phyloP scores from a whole-genome alignment of 1,140 invertebrate species.

The Drosophila novamexicana region DNA sequence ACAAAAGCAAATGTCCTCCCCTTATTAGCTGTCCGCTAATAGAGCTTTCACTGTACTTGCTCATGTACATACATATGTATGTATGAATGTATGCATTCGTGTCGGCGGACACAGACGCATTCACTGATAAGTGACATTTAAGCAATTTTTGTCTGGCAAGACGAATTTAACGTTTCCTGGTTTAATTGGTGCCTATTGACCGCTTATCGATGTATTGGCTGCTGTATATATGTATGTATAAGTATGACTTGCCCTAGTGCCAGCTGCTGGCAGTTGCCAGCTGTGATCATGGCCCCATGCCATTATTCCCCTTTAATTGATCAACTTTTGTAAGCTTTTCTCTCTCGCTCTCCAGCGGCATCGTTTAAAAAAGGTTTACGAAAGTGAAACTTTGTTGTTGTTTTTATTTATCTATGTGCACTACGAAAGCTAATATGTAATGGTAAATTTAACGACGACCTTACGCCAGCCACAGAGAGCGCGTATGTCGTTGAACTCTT shows the following conservation, averaged over 20 bases:
- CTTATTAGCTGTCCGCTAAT: no score
- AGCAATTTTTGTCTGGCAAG: slow-evolving; percentile 16
- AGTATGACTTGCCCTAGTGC: slow-evolving; percentile 14
- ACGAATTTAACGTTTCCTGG: slow-evolving; percentile 41
- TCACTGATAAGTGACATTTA: slow-evolving; percentile 23
- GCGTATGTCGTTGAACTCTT: slow-evolving; percentile 61
- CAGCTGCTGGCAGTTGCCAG: slow-evolving; percentile 6
- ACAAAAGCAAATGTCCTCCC: no score
- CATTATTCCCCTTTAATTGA: not conserved
- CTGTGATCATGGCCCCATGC: slow-evolving; percentile 1
- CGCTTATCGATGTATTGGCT: slow-evolving; percentile 26
- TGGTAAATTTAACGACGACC: slow-evolving; percentile 24
- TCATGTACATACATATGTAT: no score
- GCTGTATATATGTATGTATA: not conserved
- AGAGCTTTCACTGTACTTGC: no score
- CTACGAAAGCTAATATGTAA: slow-evolving; percentile 27
- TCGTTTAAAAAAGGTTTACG: slow-evolving; percentile 22
- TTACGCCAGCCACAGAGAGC: slow-evolving; percentile 17
- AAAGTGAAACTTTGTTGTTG: slow-evolving; percentile 27
- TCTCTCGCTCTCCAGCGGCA: not conserved
- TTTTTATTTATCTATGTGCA: slow-evolving; percentile 17
- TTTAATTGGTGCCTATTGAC: slow-evolving; percentile 43
- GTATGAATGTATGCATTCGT: no score
- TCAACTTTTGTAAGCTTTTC: slow-evolving; percentile 1
- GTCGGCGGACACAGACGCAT: not conserved